Evolutionary conservation across 1,140 invertebrate species (phyloP), one percentile per base, ranked within the genome.

Genomic region (Tribolium castaneum): DNA sequence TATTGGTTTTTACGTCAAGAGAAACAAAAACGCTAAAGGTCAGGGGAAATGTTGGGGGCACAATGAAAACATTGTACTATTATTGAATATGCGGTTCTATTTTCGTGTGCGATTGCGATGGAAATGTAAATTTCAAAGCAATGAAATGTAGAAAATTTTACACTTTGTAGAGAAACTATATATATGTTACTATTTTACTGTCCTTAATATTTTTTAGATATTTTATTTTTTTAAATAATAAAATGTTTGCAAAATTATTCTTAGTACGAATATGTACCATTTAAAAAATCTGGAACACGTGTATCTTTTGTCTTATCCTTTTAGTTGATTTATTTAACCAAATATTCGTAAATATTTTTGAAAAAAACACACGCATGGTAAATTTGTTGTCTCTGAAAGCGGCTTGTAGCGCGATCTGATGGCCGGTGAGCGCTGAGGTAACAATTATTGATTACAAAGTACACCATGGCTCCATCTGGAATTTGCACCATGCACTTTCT

Each of bases 401-500:
- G n/a, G 56, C 30, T 62, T 62, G 71, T 50, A 54, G 71, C 71
- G 71, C 71, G 49, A 73, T 73, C 71, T 73, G 59, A 22, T 35
- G 62, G 62, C 39, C 50, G 71, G 50, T 25, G 25, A 51, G 45
- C 12, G 49, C 22, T 12, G 30, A 73, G 71, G 71, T 73, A 54
- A 54, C 71, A 54, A 51, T 54, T 73, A 73, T 73, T 73, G 71
- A 73, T 73, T 39, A 19, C 12, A 30, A 34, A 54, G 22, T 54
- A 73, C 19, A 52, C 49, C 12, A 73, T 25, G 13, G 71, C 71
- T 73, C 71, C 71, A 73, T 73, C 71, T 73, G 71, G 71, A 73
- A 73, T 54, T 52, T 73, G 22, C 71, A 73, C n/a, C n/a, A 73
- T 73, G 71, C 71, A 73, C 49, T 54, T 72, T 30, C 6, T 30